These are phyloP conservation scores for Lissonota sp. DNA, from an alignment of 2,888 invertebrate genomes.

Conservation along the genomic window DNA sequence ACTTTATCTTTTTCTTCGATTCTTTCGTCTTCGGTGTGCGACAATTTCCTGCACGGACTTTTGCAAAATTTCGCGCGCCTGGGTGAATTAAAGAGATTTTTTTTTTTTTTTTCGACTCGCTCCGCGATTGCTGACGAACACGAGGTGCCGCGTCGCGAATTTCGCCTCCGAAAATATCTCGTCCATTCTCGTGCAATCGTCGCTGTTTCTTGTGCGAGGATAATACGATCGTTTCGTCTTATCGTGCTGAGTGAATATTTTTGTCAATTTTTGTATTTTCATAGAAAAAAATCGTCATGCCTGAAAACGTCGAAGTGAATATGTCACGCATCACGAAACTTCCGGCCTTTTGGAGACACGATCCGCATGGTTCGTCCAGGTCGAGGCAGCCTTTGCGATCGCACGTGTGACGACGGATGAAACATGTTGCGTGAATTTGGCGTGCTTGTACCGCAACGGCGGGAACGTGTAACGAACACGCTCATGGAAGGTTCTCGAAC, in stretches of 20 bases:
- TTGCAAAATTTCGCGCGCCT: not conserved
- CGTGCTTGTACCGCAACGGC: no score
- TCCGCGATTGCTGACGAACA: not conserved
- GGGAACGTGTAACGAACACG: no score
- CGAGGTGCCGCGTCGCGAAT: not conserved
- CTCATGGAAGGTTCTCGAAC: no score
- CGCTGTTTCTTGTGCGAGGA: not conserved
- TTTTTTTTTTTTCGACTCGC: not conserved
- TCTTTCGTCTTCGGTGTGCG: not conserved
- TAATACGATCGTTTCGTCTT: not conserved
- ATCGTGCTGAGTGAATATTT: not conserved
- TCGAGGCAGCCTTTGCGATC: conserved; percentile 27
- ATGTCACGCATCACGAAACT: conserved; percentile 23
- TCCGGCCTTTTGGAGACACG: conserved; percentile 19
- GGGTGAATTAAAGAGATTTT: not conserved
- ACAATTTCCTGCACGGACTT: not conserved
- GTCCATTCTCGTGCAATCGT: not conserved
- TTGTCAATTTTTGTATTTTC: not conserved
- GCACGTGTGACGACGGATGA: not conserved
- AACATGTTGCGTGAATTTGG: no score
- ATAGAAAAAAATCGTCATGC: not conserved
- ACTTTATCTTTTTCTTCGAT: not conserved
- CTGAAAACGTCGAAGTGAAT: not conserved
- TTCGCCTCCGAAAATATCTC: not conserved
- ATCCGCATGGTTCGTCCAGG: conserved; percentile 21